Base-by-base conservation (phyloP, 1,140 invertebrate genomes). In the Drosophila pseudoobscura region DNA sequence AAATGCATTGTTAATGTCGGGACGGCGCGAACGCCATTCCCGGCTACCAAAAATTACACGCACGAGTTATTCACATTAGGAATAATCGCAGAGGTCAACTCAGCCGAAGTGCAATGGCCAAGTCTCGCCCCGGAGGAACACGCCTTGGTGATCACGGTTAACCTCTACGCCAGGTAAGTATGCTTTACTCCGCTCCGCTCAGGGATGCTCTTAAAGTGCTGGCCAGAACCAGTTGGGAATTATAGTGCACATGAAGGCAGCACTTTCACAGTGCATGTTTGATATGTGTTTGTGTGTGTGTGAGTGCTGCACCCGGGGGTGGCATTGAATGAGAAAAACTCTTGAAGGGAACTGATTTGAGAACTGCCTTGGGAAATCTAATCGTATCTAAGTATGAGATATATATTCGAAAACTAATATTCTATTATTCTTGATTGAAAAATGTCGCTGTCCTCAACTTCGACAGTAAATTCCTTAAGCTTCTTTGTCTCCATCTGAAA, bases 91-190 rank as follows among this genome's bases (percentile, higher is more conserved):
- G 24, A 26, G 24, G 24, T 26, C 24, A 26, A 26, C 24, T 26
- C 24, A 26, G 24, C 24, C 24, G 24, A 5, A 24, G 24, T 24
- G 24, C 24, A 24, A 24, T 24, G 24, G 24, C 24, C 24, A 24
- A 24, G 24, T 5, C 24, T 94, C 94, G 75, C 92, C 92, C 93
- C 93, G 93, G 93, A 93, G 92, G 92, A 93, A 94, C 93, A 7
- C 93, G 91, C 93, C 94, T 95, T 94, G 77, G 55, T 94, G 94
- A 94, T 94, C 94, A 94, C 90, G 93, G 93, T 94, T 87, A 92
- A 92, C 92, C 93, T 93, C 94, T 91, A 90, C 92, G 91, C 91
- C 92, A 93, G 92, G 92, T 93, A 93, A 93, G 92, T 92, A 92
- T 92, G 92, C 88, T 90, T 91, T 80, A 0, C 45, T 17, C 39